Evolutionary conservation across 2,113 vertebrate genomes (phyloP).

Genomic region (Amia ocellicauda): DNA sequence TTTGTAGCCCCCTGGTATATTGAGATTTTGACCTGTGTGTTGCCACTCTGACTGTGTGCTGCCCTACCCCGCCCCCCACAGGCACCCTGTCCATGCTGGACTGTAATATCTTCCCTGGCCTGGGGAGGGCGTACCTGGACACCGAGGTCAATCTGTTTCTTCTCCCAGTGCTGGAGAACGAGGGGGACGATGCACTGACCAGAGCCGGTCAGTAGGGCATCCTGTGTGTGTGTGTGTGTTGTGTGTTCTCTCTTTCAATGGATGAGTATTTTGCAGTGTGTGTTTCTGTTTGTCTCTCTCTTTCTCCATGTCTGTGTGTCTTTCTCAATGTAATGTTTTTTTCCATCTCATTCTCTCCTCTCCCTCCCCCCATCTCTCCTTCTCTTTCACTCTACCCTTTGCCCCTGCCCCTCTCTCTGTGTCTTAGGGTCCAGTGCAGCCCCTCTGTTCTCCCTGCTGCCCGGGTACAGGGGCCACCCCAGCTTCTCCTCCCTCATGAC

Average conservation of each 20-base stretch:
- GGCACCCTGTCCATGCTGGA: constrained; percentile 86
- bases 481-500: constrained; percentile 77
- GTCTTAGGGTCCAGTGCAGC: constrained; percentile 63
- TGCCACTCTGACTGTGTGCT: no score
- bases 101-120: constrained; percentile 80
- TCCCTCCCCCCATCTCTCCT: background rate
- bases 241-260: background rate
- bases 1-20: no score
- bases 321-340: no score
- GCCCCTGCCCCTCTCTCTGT: background rate
- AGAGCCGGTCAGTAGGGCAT: constrained; percentile 60
- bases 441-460: constrained; percentile 80
- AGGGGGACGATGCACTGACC: constrained; percentile 72
- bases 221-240: background rate
- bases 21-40: no score
- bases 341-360: no score
- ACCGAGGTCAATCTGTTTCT: constrained; percentile 85
- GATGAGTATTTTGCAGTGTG: no score
- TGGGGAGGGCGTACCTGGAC: constrained; percentile 73
- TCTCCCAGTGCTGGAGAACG: constrained; percentile 75
- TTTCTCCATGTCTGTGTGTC: no score
- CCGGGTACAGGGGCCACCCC: constrained; percentile 82
- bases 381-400: background rate
- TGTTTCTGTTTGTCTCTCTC: no score
- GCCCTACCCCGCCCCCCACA: constrained; percentile 29